Evolutionary conservation across 1,140 invertebrate genomes (phyloP), one percentile per base, ranked within the genome.

Genomic region (Doryteuthis pealeii): DNA sequence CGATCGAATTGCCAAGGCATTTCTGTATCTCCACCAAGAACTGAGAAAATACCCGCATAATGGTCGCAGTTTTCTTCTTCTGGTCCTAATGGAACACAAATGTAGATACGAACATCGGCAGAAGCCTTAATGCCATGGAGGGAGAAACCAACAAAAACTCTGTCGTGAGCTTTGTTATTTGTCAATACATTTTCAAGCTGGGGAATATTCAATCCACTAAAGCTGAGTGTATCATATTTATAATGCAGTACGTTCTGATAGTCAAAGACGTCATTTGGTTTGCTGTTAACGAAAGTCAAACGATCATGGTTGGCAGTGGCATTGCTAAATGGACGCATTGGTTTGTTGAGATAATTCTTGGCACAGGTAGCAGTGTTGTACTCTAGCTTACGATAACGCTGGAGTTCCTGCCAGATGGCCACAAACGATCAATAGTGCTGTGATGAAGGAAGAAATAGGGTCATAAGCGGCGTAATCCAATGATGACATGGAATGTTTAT

Each of bases 1-100:
- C 78, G 66, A 67, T 79, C 78, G 70, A 77, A 79, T 35, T 62
- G 35, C 77, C 77, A 78, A 1, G 72, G 72, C 77, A 76, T 78
- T 67, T 78, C 77, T 30, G 71, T 54, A 30, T 75, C 32, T 31
- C 77, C 77, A 26, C 77, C 77, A 28, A 78, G 72, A 45, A 78
- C 28, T 22, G 72, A 71, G 69, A 76, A 78, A 32, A 74, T n/a
- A 8, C 77, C 77, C 6, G 54, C 77, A 3, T 40, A 12, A 26
- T 70, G 43, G 33, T 72, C 73, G 14, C 30, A 49, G 40, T 71
- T 68, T n/a, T 68, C 66, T 26, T 58, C 45, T 22, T 31, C 28
- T 32, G 18, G 2, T n/a, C 18, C 18, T 2, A 28, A 2, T 5
- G 54, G 54, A 4, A 58, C 54, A 54, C 77, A 78, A 15, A 78